These are phyloP conservation scores for Nixonia krombeini DNA, from an alignment of 1,140 invertebrate genomes.

Conservation along the genomic window DNA sequence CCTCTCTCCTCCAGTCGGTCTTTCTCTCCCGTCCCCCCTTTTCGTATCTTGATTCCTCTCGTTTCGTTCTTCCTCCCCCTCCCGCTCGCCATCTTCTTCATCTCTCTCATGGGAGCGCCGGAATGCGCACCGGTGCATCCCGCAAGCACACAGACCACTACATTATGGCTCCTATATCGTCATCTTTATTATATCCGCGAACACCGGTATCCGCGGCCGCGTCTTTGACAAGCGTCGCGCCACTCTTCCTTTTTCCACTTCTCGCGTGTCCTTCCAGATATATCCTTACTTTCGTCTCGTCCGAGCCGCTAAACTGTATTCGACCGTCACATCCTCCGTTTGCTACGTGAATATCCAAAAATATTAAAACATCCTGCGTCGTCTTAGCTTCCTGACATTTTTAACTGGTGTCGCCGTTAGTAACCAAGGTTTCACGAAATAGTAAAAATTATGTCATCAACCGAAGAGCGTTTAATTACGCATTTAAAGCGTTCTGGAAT, in stretches of 20 bases:
- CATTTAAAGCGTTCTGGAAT: background rate
- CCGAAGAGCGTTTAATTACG: background rate
- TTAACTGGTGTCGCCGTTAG: no score
- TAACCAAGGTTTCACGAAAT: no score
- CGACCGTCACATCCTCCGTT: background rate
- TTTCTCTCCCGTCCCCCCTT: slow-evolving; percentile 24
- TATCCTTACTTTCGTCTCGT: background rate
- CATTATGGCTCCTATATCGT: slow-evolving; percentile 70
- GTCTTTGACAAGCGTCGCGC: slow-evolving; percentile 13
- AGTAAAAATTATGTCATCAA: no score
- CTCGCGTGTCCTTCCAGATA: background rate
- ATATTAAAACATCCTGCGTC: background rate
- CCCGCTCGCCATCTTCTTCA: slow-evolving; percentile 7
- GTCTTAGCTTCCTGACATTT: no score
- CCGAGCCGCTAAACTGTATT: background rate
- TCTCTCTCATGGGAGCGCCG: slow-evolving; percentile 52
- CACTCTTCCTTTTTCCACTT: slow-evolving; percentile 7
- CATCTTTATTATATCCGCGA: slow-evolving; percentile 69
- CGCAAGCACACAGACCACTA: slow-evolving; percentile 59
- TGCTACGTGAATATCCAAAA: background rate
- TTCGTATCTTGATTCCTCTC: slow-evolving; percentile 20
- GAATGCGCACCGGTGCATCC: slow-evolving; percentile 60
- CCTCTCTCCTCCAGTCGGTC: slow-evolving; percentile 9
- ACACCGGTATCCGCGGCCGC: slow-evolving; percentile 20
- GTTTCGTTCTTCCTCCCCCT: slow-evolving; percentile 23